phyloP scores from a whole-genome alignment of 2,113 vertebrate genomes.

The Rattus rattus region DNA sequence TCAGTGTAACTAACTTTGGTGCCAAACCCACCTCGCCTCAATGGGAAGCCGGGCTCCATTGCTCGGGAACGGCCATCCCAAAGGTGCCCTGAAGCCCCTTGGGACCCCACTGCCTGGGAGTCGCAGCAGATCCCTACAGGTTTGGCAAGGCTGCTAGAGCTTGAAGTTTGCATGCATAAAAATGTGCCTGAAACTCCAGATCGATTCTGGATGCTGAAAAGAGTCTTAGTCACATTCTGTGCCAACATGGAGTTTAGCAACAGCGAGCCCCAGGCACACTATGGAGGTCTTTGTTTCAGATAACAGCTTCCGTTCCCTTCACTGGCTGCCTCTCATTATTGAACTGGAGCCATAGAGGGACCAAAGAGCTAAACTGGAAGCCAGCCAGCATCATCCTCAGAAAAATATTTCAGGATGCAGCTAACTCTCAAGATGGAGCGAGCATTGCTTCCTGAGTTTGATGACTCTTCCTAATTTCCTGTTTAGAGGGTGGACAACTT shows the following conservation, averaged over 20 bases:
- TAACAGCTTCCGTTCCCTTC: not conserved
- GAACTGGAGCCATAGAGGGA: not conserved
- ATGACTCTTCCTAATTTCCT: slow-evolving; percentile 13
- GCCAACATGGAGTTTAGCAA: slow-evolving; percentile 56
- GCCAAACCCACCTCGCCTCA: not conserved
- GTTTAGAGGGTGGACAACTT: not conserved
- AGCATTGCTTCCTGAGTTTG: not conserved
- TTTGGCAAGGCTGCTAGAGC: slow-evolving; percentile 4
- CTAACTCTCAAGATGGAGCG: not conserved
- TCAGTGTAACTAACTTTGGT: not conserved
- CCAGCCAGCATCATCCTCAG: not conserved
- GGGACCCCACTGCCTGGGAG: not conserved
- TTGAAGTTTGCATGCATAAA: slow-evolving; percentile 46
- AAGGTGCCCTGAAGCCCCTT: not conserved
- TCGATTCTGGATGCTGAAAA: not conserved
- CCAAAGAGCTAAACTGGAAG: not conserved
- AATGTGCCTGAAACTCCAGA: slow-evolving; percentile 39
- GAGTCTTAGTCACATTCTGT: slow-evolving; percentile 44
- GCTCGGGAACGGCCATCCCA: not conserved
- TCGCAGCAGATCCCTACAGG: slow-evolving; percentile 12
- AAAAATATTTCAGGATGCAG: not conserved
- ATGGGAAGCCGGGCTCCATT: not conserved
- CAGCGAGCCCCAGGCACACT: not conserved
- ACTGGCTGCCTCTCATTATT: not conserved
- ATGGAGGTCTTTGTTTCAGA: slow-evolving; percentile 28